Conservation (phyloP, 2,888 invertebrate species). For the Coleophora deauratella region DNA sequence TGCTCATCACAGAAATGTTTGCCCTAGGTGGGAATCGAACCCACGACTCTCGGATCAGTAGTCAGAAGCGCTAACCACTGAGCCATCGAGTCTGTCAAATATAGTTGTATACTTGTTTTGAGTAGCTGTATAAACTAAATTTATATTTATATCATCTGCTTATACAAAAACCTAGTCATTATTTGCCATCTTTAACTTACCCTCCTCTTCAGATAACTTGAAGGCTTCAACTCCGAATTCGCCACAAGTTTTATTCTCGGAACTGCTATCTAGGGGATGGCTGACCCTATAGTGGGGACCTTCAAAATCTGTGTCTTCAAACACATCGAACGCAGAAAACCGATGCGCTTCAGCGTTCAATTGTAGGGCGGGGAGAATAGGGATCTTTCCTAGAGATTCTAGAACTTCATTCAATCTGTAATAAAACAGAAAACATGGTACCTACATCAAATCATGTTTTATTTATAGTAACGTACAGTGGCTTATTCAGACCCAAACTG, state of each 20-base stretch:
- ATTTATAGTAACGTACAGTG: too few species aligned
- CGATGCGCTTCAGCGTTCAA: constrained; percentile 76
- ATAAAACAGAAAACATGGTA: constrained; percentile 16
- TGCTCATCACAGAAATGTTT: too few species aligned
- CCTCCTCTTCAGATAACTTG: constrained; percentile 64
- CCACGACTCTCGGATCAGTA: too few species aligned
- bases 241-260: constrained; percentile 45
- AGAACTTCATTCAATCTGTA: constrained; percentile 83
- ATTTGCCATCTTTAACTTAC: constrained; percentile 31
- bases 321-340: constrained; percentile 77
- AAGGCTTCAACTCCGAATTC: constrained; percentile 65
- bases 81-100: too few species aligned
- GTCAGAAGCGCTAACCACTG: too few species aligned
- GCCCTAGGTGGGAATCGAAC: too few species aligned
- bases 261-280: constrained; percentile 48
- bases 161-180: too few species aligned
- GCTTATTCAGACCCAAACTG: too few species aligned
- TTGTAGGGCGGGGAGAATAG: constrained; percentile 84
- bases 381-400: constrained; percentile 84
- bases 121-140: too few species aligned
- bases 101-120: too few species aligned
- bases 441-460: too few species aligned
- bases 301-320: constrained; percentile 67
- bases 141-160: too few species aligned
- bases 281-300: constrained; percentile 52